phyloP scores from a whole-genome alignment of 2,113 vertebrate species.

The Antigone vipio region DNA sequence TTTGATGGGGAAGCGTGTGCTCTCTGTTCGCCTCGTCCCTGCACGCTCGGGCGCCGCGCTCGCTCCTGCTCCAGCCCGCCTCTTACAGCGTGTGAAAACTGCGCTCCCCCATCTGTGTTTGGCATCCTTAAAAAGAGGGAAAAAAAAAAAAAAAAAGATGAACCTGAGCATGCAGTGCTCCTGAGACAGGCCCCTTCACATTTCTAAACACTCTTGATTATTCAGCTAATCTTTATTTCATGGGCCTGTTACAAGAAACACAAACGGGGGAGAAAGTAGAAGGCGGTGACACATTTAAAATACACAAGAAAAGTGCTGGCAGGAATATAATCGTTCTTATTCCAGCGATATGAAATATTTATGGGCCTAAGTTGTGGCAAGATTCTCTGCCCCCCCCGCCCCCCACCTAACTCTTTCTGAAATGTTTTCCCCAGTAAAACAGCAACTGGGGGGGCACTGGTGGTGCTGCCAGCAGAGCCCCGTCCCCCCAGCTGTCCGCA shows the following conservation, averaged over 20 bases:
- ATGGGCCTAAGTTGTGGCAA: conserved; percentile 49
- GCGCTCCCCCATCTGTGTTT: not conserved
- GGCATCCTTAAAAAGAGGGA: not conserved
- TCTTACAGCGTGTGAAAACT: not conserved
- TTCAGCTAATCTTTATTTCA: conserved; percentile 77
- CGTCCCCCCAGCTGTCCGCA: not conserved
- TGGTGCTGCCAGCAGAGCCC: not conserved
- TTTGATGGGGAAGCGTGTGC: not conserved
- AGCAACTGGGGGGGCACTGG: not conserved
- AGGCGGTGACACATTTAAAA: conserved; percentile 71
- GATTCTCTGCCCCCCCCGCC: not conserved
- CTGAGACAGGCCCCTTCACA: conserved; percentile 54
- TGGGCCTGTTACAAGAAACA: conserved; percentile 65
- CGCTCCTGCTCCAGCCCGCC: not conserved
- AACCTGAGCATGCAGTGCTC: conserved; percentile 25
- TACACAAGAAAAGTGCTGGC: conserved; percentile 65
- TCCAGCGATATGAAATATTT: conserved; percentile 65
- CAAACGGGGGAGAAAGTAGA: conserved; percentile 59
- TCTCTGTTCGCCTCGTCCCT: not conserved
- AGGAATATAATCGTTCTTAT: conserved; percentile 56
- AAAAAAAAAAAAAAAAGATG: not conserved
- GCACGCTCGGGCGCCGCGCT: not conserved
- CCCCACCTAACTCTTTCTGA: not conserved
- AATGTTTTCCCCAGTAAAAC: not conserved
- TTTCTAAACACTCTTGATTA: conserved; percentile 64